Percentiles rank a stretch among this genome's conserved stretches.
Conservation (phyloP, 2,888 invertebrate genomes). For the Hypena proboscidalis region DNA sequence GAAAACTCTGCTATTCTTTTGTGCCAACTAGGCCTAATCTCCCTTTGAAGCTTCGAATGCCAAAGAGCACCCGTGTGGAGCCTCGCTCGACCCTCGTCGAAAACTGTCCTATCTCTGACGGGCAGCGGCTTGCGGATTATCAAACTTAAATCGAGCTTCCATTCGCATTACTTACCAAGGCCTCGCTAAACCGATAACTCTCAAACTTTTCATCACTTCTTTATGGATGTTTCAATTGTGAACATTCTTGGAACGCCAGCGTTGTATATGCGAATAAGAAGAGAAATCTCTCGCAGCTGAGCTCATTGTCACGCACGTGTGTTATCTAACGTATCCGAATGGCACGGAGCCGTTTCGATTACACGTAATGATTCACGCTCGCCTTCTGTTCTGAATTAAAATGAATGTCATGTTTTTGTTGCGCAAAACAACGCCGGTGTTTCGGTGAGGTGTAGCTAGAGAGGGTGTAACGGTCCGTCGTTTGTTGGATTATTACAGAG, state of each 20-base stretch:
- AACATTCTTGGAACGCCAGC: conserved; percentile 7
- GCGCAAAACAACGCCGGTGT: conserved; percentile 13
- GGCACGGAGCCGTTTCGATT: conserved; percentile 13
- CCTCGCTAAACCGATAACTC: conserved; percentile 30
- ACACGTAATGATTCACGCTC: conserved; percentile 14
- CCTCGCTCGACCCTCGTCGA: conserved; percentile 66
- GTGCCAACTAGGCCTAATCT: conserved; percentile 56
- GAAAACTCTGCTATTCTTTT: conserved; percentile 52
- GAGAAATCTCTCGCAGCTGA: conserved; percentile 20
- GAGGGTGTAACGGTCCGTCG: conserved; percentile 33
- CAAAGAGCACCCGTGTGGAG: conserved; percentile 54
- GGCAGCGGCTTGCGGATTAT: conserved; percentile 72
- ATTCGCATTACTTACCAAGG: conserved; percentile 44
- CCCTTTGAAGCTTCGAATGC: conserved; percentile 55
- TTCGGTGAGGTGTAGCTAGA: conserved; percentile 24
- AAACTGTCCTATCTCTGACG: conserved; percentile 69
- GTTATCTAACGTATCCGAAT: conserved; percentile 25
- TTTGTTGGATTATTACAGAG: conserved; percentile 42
- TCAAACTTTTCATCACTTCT: conserved; percentile 19
- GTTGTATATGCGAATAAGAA: conserved; percentile 6
- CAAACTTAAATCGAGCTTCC: conserved; percentile 64
- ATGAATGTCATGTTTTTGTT: conserved; percentile 21
- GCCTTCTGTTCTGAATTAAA: conserved; percentile 21
- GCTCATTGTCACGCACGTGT: conserved; percentile 17
- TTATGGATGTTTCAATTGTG: conserved; percentile 20